phyloP scores from a whole-genome alignment of 2,113 vertebrate species.

The Oryzias melastigma region DNA sequence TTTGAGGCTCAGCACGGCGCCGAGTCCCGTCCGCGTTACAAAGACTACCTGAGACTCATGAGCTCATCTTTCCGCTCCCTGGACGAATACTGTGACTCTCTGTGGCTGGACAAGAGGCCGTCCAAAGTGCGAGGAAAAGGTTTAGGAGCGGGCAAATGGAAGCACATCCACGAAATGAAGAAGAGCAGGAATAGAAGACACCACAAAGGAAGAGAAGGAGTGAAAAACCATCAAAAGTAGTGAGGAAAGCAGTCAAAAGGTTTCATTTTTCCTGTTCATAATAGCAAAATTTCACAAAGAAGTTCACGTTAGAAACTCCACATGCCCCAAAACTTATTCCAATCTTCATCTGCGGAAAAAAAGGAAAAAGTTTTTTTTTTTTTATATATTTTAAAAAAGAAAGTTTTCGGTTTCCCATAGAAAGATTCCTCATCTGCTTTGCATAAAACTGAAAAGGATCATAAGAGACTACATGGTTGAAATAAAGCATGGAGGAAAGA shows the following conservation, averaged over 20 bases:
- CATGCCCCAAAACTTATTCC: no score
- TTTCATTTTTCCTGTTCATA: not conserved
- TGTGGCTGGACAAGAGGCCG: constrained; percentile 90
- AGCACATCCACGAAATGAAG: constrained; percentile 93
- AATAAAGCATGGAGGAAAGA: not conserved
- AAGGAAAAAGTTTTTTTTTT: no score
- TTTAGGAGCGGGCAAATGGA: constrained; percentile 87
- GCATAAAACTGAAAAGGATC: not conserved
- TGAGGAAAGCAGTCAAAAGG: constrained; percentile 18
- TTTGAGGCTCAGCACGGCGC: constrained; percentile 56
- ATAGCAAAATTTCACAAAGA: no score
- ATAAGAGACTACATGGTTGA: not conserved
- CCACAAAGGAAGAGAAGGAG: constrained; percentile 61
- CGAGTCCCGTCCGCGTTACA: constrained; percentile 87
- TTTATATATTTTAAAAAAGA: not conserved
- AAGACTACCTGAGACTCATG: constrained; percentile 91
- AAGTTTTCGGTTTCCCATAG: not conserved
- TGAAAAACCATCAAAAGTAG: constrained; percentile 7
- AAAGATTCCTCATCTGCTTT: not conserved
- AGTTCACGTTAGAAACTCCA: no score
- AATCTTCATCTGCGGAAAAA: no score
- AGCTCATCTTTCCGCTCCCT: constrained; percentile 86
- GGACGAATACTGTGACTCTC: constrained; percentile 94
- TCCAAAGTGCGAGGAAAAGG: constrained; percentile 67
- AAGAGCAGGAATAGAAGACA: constrained; percentile 93